Evolutionary conservation across 2,888 invertebrate species (phyloP).

Genomic region (Pomacea canaliculata): DNA sequence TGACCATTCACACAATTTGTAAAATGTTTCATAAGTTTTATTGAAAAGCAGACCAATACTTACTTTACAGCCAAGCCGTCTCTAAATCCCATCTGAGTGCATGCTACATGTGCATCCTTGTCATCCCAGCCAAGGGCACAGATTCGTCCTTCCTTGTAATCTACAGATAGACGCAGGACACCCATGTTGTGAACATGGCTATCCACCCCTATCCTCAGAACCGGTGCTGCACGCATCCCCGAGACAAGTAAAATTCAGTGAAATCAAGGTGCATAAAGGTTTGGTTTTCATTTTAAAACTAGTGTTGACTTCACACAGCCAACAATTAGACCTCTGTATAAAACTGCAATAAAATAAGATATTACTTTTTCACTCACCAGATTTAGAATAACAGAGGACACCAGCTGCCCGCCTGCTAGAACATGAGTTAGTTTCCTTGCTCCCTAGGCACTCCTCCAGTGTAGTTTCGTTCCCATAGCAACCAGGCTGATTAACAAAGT

Average conservation of each 20-base stretch:
- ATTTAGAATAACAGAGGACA: conserved; percentile 42
- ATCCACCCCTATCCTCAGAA: conserved; percentile 36
- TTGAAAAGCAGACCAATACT: background rate
- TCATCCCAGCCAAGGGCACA: conserved; percentile 48
- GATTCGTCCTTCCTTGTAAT: conserved; percentile 47
- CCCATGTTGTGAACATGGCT: conserved; percentile 39
- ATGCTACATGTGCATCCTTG: conserved; percentile 48
- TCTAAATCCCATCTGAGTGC: conserved; percentile 69
- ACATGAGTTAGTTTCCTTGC: conserved; percentile 32
- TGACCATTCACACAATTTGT: no score
- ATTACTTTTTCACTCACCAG: conserved; percentile 26
- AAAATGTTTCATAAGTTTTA: no score
- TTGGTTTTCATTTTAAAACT: no score
- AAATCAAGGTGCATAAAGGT: no score
- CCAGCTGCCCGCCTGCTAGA: conserved; percentile 30
- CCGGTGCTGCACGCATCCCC: conserved; percentile 39
- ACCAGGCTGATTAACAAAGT: conserved; percentile 35
- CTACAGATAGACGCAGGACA: conserved; percentile 77
- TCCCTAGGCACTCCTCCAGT: conserved; percentile 34
- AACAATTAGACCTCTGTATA: no score
- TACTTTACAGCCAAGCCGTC: conserved; percentile 30
- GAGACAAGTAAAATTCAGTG: no score
- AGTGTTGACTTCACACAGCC: no score
- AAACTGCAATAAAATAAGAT: no score
- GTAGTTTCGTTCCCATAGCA: conserved; percentile 43